phyloP scores from a whole-genome alignment of 2,113 vertebrate species.

The Antechinus stuartii region DNA sequence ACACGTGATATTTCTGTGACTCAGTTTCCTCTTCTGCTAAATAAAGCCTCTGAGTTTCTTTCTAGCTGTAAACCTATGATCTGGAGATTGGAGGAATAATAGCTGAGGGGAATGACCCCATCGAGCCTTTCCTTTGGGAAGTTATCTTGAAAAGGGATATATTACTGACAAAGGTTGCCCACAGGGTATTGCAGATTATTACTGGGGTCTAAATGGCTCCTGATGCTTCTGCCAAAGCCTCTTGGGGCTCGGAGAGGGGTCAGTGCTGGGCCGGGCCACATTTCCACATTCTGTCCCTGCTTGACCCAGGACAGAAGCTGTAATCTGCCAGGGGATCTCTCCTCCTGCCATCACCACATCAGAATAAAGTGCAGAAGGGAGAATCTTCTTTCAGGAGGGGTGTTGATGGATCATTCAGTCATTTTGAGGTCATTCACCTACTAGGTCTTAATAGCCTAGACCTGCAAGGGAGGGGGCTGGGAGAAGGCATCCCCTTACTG shows the following conservation, averaged over 20 bases:
- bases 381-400: slow-evolving; percentile 69
- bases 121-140: background rate
- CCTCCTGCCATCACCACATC: slow-evolving; percentile 65
- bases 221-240: slow-evolving; percentile 58
- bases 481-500: background rate
- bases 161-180: background rate
- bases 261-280: slow-evolving; percentile 70
- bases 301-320: slow-evolving; percentile 46
- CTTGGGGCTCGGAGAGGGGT: slow-evolving; percentile 72
- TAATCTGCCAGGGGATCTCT: slow-evolving; percentile 85
- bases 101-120: background rate
- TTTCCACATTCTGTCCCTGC: slow-evolving; percentile 53
- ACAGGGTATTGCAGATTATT: background rate
- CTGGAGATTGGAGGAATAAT: background rate
- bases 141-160: background rate
- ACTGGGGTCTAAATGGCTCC: slow-evolving; percentile 9
- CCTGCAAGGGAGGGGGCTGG: slow-evolving; percentile 32
- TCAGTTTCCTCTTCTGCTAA: background rate
- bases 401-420: slow-evolving; percentile 85
- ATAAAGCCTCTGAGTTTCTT: background rate
- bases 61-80: background rate
- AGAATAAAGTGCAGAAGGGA: slow-evolving; percentile 74
- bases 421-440: slow-evolving; percentile 80
- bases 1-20: background rate
- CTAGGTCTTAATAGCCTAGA: slow-evolving; percentile 64